A percentile compares a stretch with the other conserved stretches of the same genome.
phyloP scores from a whole-genome alignment of 2,888 invertebrate species.

The Epinotia nisella region DNA sequence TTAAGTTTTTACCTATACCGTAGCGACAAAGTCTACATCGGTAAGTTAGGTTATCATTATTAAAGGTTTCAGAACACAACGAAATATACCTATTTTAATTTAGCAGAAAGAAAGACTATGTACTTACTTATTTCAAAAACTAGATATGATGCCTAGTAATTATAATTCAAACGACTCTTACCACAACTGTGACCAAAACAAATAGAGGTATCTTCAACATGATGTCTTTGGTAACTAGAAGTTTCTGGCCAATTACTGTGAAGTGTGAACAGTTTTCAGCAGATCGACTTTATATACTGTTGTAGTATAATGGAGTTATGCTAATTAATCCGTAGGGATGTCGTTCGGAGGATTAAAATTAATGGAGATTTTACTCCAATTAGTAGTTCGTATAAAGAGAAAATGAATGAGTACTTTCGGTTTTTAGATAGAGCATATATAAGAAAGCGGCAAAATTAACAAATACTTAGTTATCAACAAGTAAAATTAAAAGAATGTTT shows the following conservation, averaged over 20 bases:
- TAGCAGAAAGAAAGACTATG: too few species aligned
- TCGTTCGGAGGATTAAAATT: slow-evolving; percentile 26
- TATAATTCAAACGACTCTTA: slow-evolving; percentile 7
- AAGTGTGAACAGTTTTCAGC: slow-evolving; percentile 20
- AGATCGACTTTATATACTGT: slow-evolving; percentile 50
- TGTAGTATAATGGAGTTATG: slow-evolving; percentile 47
- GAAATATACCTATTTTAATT: too few species aligned
- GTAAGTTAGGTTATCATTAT: too few species aligned
- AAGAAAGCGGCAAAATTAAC: background rate
- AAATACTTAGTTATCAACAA: background rate
- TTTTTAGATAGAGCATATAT: background rate
- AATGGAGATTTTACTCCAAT: slow-evolving; percentile 26
- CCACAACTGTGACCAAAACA: slow-evolving; percentile 28
- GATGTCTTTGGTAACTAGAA: slow-evolving; percentile 8
- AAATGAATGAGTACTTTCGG: background rate
- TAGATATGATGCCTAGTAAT: background rate
- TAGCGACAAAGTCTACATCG: too few species aligned
- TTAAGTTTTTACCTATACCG: too few species aligned
- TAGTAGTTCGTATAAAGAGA: background rate
- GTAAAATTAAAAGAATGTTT: too few species aligned
- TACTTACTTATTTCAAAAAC: background rate
- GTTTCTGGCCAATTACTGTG: slow-evolving; percentile 46
- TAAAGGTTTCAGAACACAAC: too few species aligned
- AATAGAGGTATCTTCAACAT: slow-evolving; percentile 30
- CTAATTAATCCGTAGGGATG: slow-evolving; percentile 39